Percentiles rank a stretch among this genome's conserved stretches.
Conservation (phyloP, 2,797 vertebrate species). For the Sparus aurata region DNA sequence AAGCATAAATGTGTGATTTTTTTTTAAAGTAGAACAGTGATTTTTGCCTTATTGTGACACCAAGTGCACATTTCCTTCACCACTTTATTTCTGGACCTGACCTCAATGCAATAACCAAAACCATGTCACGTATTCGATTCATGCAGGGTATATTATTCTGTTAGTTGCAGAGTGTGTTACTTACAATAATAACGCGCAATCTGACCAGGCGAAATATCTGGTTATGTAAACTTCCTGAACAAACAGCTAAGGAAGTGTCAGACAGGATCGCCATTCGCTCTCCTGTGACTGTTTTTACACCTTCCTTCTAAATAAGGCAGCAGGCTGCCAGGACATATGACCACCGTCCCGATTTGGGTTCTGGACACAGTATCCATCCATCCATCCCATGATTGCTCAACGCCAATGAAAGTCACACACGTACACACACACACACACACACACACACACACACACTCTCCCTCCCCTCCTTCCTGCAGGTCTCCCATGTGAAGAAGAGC, state of each 20-base stretch:
- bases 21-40: background rate
- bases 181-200: conserved; percentile 73
- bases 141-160: conserved; percentile 51
- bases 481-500: conserved; percentile 70
- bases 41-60: conserved; percentile 2
- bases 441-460: conserved; percentile 57
- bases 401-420: conserved; percentile 83
- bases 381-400: conserved; percentile 85
- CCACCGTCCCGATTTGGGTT: conserved; percentile 87
- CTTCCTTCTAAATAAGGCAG: conserved; percentile 96
- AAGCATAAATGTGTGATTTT: background rate
- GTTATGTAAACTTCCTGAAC: conserved; percentile 80
- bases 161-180: conserved; percentile 49
- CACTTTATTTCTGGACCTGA: conserved; percentile 21
- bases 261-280: conserved; percentile 86
- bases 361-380: conserved; percentile 85
- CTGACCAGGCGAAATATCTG: conserved; percentile 73
- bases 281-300: conserved; percentile 90
- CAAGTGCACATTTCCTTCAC: background rate
- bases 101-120: conserved; percentile 6
- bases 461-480: conserved; percentile 57
- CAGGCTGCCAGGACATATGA: conserved; percentile 86
- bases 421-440: conserved; percentile 69
- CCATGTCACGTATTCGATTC: conserved; percentile 50
- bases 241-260: conserved; percentile 84